phyloP scores from a whole-genome alignment of 2,113 vertebrate species.

The Myodes glareolus region DNA sequence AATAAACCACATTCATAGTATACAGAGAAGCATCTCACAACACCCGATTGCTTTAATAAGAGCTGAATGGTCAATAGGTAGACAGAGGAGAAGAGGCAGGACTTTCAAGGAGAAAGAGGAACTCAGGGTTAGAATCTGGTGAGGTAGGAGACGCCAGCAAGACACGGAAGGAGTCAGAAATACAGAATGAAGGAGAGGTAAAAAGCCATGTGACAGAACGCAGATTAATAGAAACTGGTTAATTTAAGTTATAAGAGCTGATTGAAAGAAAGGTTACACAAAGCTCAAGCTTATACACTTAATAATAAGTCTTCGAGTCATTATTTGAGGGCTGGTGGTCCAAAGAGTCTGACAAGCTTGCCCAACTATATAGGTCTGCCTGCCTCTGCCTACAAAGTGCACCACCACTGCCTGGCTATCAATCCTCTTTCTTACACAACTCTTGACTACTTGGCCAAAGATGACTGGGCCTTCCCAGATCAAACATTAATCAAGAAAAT shows the following conservation, averaged over 20 bases:
- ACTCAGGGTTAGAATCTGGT: not conserved
- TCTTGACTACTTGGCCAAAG: not conserved
- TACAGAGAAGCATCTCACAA: too few species aligned
- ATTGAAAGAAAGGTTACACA: not conserved
- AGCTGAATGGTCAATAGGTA: not conserved
- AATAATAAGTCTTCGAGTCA: not conserved
- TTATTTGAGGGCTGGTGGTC: not conserved
- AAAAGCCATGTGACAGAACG: not conserved
- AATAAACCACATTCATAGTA: too few species aligned
- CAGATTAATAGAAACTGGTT: not conserved
- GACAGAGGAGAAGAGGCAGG: not conserved
- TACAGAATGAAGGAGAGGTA: not conserved
- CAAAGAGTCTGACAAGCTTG: not conserved
- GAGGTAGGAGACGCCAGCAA: not conserved
- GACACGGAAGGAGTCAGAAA: not conserved
- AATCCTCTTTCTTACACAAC: not conserved
- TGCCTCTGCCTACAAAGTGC: not conserved
- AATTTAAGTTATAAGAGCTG: not conserved
- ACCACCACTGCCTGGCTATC: not conserved
- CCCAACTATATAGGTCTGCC: not conserved
- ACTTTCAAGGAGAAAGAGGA: not conserved
- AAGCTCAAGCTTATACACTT: not conserved
- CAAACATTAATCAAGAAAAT: not conserved
- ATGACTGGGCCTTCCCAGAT: not conserved
- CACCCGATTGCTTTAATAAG: not conserved